Evolutionary conservation across 2,797 vertebrate genomes (phyloP).

Genomic region (Enteromius paludinosus): DNA sequence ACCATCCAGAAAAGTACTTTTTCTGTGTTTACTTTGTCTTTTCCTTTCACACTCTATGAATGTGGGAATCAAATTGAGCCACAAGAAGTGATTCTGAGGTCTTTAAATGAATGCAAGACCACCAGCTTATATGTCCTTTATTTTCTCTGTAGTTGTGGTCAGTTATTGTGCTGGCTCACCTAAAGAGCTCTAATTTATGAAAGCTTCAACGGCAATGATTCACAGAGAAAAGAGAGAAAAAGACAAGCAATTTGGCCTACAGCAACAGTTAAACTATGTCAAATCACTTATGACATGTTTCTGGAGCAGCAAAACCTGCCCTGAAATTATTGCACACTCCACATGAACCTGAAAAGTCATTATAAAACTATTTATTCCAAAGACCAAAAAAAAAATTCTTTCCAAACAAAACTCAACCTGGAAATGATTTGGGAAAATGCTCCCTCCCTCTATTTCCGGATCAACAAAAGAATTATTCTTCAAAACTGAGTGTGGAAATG

Average conservation of each 20-base stretch:
- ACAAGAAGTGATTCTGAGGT: constrained; percentile 3
- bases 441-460: constrained; percentile 3
- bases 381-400: not conserved
- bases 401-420: constrained; percentile 50
- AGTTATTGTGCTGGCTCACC: constrained; percentile 29
- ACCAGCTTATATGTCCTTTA: not conserved
- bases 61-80: constrained; percentile 29
- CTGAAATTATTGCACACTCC: constrained; percentile 42
- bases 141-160: constrained; percentile 40
- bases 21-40: constrained; percentile 4
- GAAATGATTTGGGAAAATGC: constrained; percentile 29
- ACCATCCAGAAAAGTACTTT: not conserved
- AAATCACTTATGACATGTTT: constrained; percentile 42
- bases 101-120: constrained; percentile 16
- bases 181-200: constrained; percentile 21
- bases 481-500: constrained; percentile 6
- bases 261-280: constrained; percentile 36
- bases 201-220: constrained; percentile 26
- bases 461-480: constrained; percentile 32
- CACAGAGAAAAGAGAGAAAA: not conserved
- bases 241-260: constrained; percentile 17
- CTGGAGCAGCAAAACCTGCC: constrained; percentile 42
- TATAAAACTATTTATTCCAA: constrained; percentile 36
- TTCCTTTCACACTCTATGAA: constrained; percentile 3
- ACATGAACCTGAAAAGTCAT: constrained; percentile 43